phyloP scores from a whole-genome alignment of 2,113 vertebrate species.

The Callocephalon fimbriatum region DNA sequence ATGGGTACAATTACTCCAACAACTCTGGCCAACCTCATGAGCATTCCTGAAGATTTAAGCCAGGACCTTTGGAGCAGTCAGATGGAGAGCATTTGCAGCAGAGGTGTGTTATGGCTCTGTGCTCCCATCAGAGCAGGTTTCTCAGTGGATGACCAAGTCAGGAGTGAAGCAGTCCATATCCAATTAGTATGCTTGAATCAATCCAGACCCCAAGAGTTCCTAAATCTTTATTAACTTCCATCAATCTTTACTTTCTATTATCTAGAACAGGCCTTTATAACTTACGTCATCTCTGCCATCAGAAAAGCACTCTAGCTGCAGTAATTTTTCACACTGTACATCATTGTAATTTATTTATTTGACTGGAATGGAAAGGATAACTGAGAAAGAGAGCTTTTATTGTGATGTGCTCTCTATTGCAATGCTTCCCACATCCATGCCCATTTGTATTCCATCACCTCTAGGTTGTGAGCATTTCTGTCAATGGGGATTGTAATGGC shows the following conservation, averaged over 20 bases:
- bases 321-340: conserved; percentile 42
- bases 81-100: background rate
- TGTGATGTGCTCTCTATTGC: background rate
- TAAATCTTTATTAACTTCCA: conserved; percentile 26
- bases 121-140: background rate
- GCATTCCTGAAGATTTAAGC: background rate
- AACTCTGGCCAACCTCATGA: background rate
- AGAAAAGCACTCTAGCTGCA: conserved; percentile 33
- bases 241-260: conserved; percentile 20
- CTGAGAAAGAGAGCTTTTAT: conserved; percentile 28
- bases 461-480: conserved; percentile 27
- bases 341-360: conserved; percentile 50
- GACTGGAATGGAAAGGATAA: conserved; percentile 34
- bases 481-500: conserved; percentile 22
- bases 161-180: background rate
- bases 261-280: conserved; percentile 19
- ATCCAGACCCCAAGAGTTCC: background rate
- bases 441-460: conserved; percentile 31
- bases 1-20: background rate
- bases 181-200: background rate
- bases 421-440: conserved; percentile 22
- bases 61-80: background rate
- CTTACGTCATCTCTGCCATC: background rate
- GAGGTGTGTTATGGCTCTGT: background rate
- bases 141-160: background rate